phyloP scores from a whole-genome alignment of 2,888 invertebrate species.

The Drosophila maculinotata region DNA sequence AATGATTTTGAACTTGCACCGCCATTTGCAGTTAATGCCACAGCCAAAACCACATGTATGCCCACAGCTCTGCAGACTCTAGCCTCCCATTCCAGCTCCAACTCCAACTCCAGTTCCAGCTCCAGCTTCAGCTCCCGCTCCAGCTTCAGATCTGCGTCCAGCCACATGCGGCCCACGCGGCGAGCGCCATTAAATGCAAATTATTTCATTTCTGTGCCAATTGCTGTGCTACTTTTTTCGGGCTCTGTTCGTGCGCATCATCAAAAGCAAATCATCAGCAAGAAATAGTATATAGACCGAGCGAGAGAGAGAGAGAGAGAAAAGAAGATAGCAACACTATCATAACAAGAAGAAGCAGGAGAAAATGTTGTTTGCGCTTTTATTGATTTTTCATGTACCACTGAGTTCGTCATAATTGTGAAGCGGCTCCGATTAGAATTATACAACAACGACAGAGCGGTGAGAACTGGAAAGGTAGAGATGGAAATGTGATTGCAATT shows the following conservation, averaged over 20 bases:
- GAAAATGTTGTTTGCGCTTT: constrained; percentile 59
- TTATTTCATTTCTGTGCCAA: constrained; percentile 80
- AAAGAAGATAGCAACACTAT: constrained; percentile 2
- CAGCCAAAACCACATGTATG: constrained; percentile 54
- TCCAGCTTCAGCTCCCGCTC: constrained; percentile 11
- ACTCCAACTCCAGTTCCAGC: constrained; percentile 7
- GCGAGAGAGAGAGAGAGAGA: constrained; percentile 8
- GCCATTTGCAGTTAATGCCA: constrained; percentile 74
- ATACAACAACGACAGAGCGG: constrained; percentile 32
- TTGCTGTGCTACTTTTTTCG: constrained; percentile 75
- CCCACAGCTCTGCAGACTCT: constrained; percentile 21
- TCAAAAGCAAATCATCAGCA: constrained; percentile 73
- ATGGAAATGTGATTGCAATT: constrained; percentile 75
- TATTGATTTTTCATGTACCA: constrained; percentile 76
- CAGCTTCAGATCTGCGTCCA: constrained; percentile 31
- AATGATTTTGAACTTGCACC: constrained; percentile 77
- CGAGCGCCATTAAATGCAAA: constrained; percentile 75
- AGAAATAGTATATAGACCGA: constrained; percentile 36
- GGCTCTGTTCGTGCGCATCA: constrained; percentile 74
- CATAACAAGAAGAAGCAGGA: constrained; percentile 9
- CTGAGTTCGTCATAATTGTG: constrained; percentile 67
- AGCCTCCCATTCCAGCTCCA: constrained; percentile 7
- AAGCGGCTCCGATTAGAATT: constrained; percentile 72
- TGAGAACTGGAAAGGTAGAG: constrained; percentile 34
- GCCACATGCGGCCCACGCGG: constrained; percentile 70